Conservation (phyloP, 2,113 vertebrate genomes). For the Nettapus auritus region DNA sequence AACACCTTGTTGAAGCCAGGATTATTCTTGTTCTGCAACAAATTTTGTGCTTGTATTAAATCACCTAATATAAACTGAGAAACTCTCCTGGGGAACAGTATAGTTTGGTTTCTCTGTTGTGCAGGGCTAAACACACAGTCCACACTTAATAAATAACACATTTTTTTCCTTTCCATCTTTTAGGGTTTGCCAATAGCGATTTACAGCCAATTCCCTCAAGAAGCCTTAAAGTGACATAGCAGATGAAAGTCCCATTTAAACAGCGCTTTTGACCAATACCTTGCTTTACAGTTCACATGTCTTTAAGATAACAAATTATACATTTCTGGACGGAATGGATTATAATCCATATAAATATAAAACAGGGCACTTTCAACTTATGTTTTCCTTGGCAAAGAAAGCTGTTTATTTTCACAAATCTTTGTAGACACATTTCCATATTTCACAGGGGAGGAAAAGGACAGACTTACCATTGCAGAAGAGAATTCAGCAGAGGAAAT, state of each 20-base stretch:
- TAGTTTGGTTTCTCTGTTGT: neutral
- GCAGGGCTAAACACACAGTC: neutral
- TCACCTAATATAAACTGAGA: neutral
- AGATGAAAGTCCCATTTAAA: slow-evolving; percentile 16
- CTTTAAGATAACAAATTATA: neutral
- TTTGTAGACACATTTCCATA: slow-evolving; percentile 27
- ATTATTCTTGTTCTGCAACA: neutral
- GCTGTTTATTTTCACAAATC: slow-evolving; percentile 57
- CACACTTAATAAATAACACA: neutral
- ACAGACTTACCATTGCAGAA: slow-evolving; percentile 26
- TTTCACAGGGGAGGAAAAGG: slow-evolving; percentile 50
- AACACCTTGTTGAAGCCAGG: neutral
- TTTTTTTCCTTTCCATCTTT: slow-evolving; percentile 24
- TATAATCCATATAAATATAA: slow-evolving; percentile 22
- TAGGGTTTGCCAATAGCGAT: slow-evolving; percentile 30
- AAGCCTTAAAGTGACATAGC: slow-evolving; percentile 36
- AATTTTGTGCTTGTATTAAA: neutral
- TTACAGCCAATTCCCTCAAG: slow-evolving; percentile 44
- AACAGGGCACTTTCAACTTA: neutral
- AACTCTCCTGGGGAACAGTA: neutral
- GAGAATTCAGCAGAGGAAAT: slow-evolving; percentile 43
- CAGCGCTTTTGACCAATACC: neutral
- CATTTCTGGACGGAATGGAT: neutral
- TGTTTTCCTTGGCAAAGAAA: slow-evolving; percentile 29
- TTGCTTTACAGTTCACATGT: neutral